Evolutionary conservation across 64 coral and sea anemone species (phyloP).

Genomic region (Actinia equina): DNA sequence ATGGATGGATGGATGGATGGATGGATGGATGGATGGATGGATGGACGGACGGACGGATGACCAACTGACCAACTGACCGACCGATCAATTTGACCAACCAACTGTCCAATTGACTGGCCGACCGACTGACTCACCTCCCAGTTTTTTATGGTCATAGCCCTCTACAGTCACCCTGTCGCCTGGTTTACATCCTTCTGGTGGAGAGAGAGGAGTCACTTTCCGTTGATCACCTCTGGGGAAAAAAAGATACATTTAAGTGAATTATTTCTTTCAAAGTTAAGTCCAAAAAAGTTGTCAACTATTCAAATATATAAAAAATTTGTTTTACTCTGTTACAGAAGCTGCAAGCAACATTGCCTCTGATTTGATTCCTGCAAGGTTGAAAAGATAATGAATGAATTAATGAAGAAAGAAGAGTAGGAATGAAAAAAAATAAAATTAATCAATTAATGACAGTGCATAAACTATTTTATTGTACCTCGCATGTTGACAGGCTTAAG

Average conservation of each 20-base stretch:
- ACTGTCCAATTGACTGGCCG: too few species aligned
- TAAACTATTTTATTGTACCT: conserved; percentile 55
- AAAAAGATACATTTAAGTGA: neutral
- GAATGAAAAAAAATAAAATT: too few species aligned
- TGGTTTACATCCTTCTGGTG: conserved; percentile 73
- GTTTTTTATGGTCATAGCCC: conserved; percentile 77
- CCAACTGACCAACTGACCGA: too few species aligned
- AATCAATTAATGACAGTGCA: too few species aligned
- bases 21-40: too few species aligned
- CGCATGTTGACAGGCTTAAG: conserved; percentile 98
- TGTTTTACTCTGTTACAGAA: conserved; percentile 88
- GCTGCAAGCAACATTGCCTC: conserved; percentile 91
- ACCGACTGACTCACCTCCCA: conserved; percentile 52
- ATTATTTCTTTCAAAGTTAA: too few species aligned
- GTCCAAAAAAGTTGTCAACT: neutral
- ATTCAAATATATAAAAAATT: neutral
- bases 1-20: too few species aligned
- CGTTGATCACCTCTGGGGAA: conserved; percentile 65
- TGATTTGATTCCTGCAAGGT: conserved; percentile 71
- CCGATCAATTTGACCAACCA: too few species aligned
- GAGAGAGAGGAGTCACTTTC: conserved; percentile 61
- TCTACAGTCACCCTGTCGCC: conserved; percentile 83
- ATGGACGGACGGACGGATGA: too few species aligned
- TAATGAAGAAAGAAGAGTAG: neutral
- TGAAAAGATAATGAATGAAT: neutral